Base-by-base conservation (phyloP, 2,797 vertebrate genomes). In the Xenops minutus region DNA sequence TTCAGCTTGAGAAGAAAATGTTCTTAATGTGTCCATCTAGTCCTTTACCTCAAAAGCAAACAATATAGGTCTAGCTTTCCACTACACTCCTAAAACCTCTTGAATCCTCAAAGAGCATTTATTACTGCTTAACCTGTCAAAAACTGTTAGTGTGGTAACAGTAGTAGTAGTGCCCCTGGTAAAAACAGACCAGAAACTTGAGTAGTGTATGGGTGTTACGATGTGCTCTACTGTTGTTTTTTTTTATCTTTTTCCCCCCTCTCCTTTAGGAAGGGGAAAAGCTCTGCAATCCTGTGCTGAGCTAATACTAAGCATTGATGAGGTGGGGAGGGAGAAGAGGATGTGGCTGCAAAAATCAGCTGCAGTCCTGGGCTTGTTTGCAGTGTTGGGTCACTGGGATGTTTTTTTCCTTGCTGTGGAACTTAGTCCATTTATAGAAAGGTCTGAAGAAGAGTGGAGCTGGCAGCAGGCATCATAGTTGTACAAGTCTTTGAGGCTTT, bases 151-250 rank as follows among this genome's bases (percentile, higher is more conserved):
- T 37, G 10, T 74, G 54, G 27, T 69, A 79, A 14, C 41, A 56
- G 37, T 37, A 52, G 30, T 56, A 18, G 29, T 39, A 58, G 52
- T n/a, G 46, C 12, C 49, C 44, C 51, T 78, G 72, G 17, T 83
- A 14, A 62, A 69, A 87, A 32, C 10, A 32, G 41, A 37, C 18
- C 48, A 76, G 30, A 37, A 66, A 34, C 30, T 41, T 82, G 26
- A 43, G 64, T 69, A 20, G n/a, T 1, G 0, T n/a, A 14, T 71
- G 19, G 5, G 10, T 4, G 1, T 79, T 0, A 0, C 29, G 36
- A 27, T 56, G 4, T 29, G 20, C 21, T 80, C 16, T 44, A 1
- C 14, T 39, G 29, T 9, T 39, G 29, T 9, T 36, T 16, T 7
- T 62, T 17, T 19, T 52, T 51, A 37, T 17, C 9, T 52, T 46